These are phyloP conservation scores for Eupeodes luniger DNA, from an alignment of 2,888 invertebrate species.

Conservation along the genomic window DNA sequence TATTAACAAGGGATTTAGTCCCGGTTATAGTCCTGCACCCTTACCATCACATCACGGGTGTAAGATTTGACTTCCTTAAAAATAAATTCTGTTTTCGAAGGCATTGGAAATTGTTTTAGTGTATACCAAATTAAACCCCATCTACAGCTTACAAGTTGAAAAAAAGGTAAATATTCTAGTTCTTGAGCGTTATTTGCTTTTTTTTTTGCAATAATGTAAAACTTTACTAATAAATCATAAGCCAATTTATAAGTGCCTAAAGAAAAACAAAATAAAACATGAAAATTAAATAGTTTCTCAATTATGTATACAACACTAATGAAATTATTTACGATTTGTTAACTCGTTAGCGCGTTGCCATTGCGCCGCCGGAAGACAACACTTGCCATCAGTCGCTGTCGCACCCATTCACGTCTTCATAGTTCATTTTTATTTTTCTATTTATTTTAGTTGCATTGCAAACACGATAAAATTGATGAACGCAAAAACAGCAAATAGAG, in stretches of 20 bases:
- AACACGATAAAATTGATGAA: conserved; percentile 20
- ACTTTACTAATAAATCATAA: neutral
- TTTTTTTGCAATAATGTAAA: too few relatives aligned
- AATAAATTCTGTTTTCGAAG: too few relatives aligned
- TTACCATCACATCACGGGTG: too few relatives aligned
- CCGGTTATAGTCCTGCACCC: too few relatives aligned
- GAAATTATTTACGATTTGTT: conserved; percentile 30
- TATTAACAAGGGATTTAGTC: too few relatives aligned
- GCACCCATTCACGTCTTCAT: conserved; percentile 49
- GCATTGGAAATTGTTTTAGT: too few relatives aligned
- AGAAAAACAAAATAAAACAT: neutral
- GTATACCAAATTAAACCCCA: too few relatives aligned
- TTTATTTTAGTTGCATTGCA: conserved; percentile 11
- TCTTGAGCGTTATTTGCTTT: too few relatives aligned
- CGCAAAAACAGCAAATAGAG: conserved; percentile 28
- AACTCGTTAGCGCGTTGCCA: conserved; percentile 18
- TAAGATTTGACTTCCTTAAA: too few relatives aligned
- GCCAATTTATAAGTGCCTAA: neutral
- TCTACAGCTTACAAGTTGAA: too few relatives aligned
- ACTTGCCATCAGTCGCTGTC: conserved; percentile 34
- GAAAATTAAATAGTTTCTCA: neutral
- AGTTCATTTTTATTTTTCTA: conserved; percentile 33
- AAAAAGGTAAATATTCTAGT: too few relatives aligned
- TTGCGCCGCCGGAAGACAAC: conserved; percentile 29
- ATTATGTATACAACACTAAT: neutral